Evolutionary conservation across 2,113 vertebrate genomes (phyloP), one percentile per base, ranked within the genome.

Genomic region (Xenopus laevis): DNA sequence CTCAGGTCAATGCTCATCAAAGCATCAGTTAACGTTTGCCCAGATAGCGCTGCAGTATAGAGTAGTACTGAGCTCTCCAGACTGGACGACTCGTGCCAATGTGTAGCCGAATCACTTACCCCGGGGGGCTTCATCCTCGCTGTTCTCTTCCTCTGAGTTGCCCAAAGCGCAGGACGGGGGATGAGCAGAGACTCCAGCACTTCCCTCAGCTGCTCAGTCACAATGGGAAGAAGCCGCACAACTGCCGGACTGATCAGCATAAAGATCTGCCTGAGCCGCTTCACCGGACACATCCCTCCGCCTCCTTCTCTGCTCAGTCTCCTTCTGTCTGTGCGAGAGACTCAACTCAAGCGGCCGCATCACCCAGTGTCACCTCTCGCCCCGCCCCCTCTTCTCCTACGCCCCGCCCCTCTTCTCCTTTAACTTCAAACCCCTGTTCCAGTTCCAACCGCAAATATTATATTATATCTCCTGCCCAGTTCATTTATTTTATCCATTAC

Each of bases 181-280:
- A 23, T 20, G 11, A 10, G 23, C 57, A 15, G 47, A 59, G n/a
- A 71, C 30, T 44, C 21, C 67, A 50, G 53, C 21, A 60, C 21
- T 13, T 45, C 33, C 68, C 58, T 11, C 13, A 7, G 52, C 62
- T 55, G 16, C 23, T 64, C 20, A 72, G 53, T 65, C 78, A 79
- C 78, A 79, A 74, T 79, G 74, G 30, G 69, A 62, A 13, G 7
- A 60, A 71, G 20, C 76, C 77, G 74, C 71, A 72, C 61, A 23
- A 13, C 71, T 17, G 62, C 30, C 72, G 47, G 55, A 64, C 59
- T 12, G 12, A 2, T 53, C 3, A 6, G 33, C 10, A 74, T 68
- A 10, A 15, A 68, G 72, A 67, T 74, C 72, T 63, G 72, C 44
- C 13, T 3, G n/a, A 10, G 47, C 55, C 72, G 20, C 2, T 53